These are phyloP conservation scores for Platyura marginata DNA, from an alignment of 1,140 invertebrate genomes.

Conservation along the genomic window DNA sequence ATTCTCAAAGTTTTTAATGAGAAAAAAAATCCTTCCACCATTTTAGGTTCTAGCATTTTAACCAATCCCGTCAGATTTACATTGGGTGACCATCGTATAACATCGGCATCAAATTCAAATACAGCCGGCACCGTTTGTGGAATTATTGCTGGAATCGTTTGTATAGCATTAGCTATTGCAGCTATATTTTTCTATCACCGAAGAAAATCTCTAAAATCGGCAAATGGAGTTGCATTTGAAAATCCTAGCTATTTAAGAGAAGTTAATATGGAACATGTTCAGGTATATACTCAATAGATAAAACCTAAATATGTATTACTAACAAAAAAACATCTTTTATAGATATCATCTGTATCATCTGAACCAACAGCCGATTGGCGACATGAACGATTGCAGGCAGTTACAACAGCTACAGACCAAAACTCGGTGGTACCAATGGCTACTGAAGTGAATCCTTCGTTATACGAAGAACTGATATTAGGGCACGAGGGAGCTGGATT, in stretches of 20 bases:
- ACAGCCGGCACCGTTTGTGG: slow-evolving; percentile 43
- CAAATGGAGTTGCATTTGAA: slow-evolving; percentile 55
- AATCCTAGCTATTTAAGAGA: slow-evolving; percentile 69
- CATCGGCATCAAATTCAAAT: slow-evolving; percentile 30
- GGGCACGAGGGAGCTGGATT: slow-evolving; percentile 60
- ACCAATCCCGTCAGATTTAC: slow-evolving; percentile 52
- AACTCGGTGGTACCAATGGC: slow-evolving; percentile 7
- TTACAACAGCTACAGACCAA: neutral
- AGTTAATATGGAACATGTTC: slow-evolving; percentile 47
- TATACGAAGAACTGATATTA: slow-evolving; percentile 61
- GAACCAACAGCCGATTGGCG: slow-evolving; percentile 20
- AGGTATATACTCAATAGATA: slow-evolving; percentile 37
- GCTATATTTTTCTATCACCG: slow-evolving; percentile 45
- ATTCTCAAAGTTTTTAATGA: too few species aligned
- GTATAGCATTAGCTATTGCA: slow-evolving; percentile 37
- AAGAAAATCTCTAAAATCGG: slow-evolving; percentile 31
- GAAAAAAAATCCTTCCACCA: too few species aligned
- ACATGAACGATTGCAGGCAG: slow-evolving; percentile 29
- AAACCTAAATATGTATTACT: too few species aligned
- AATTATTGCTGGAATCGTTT: slow-evolving; percentile 41
- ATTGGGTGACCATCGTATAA: slow-evolving; percentile 48
- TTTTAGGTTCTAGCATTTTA: slow-evolving; percentile 46
- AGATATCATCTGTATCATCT: slow-evolving; percentile 10
- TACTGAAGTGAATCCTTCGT: slow-evolving; percentile 48
- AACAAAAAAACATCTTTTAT: too few species aligned